phyloP scores from a whole-genome alignment of 1,140 invertebrate species.

The Drosophila cardini region DNA sequence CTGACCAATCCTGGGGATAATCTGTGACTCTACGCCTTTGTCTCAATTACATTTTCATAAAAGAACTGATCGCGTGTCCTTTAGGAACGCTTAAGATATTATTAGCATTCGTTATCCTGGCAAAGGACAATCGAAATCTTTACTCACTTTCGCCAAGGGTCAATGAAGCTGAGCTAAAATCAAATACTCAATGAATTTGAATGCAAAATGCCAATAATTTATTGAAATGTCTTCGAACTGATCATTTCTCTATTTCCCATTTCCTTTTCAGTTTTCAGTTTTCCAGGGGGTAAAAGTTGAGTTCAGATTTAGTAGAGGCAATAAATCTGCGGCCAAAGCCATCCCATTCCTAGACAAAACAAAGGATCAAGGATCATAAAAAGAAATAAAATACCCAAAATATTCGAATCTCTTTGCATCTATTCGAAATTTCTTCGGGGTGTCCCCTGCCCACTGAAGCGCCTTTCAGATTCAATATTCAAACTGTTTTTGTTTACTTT shows the following conservation, averaged over 20 bases:
- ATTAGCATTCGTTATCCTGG: constrained; percentile 49
- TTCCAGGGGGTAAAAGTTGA: constrained; percentile 54
- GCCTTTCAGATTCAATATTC: constrained; percentile 63
- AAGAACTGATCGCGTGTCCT: constrained; percentile 40
- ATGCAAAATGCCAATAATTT: constrained; percentile 50
- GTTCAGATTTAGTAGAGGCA: constrained; percentile 52
- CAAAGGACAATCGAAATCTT: constrained; percentile 22
- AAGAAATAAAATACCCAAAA: constrained; percentile 55
- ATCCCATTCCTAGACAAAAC: constrained; percentile 56
- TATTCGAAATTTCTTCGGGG: constrained; percentile 34
- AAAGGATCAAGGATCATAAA: constrained; percentile 50
- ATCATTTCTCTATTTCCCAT: neutral
- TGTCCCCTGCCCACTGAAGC: constrained; percentile 34
- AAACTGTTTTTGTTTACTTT: constrained; percentile 74
- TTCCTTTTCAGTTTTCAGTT: neutral
- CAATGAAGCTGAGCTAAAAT: constrained; percentile 47
- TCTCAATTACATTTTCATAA: constrained; percentile 20
- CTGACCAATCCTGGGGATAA: constrained; percentile 54
- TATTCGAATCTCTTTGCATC: constrained; percentile 19
- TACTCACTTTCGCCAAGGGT: constrained; percentile 38
- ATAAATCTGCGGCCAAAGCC: constrained; percentile 75
- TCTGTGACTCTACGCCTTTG: constrained; percentile 40
- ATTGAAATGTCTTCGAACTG: constrained; percentile 67
- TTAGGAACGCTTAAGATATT: constrained; percentile 43
- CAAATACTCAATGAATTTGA: constrained; percentile 27